Conservation (phyloP, 1,140 invertebrate genomes). For the Lordiphosa clarofinis region DNA sequence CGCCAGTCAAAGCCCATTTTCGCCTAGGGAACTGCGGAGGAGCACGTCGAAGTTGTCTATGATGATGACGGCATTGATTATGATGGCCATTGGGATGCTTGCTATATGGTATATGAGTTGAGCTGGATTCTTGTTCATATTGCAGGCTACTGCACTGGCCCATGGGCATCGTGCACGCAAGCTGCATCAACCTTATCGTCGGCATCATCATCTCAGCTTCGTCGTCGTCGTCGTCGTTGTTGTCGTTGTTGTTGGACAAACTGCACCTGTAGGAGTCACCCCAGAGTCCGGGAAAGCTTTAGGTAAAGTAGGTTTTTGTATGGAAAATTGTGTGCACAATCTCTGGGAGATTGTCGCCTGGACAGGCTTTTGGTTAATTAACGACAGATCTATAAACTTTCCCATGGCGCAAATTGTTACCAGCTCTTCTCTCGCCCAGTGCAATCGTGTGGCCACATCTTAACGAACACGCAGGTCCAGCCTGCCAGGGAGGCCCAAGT, state of each 20-base stretch:
- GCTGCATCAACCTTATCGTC: conserved; percentile 36
- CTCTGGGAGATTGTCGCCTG: not conserved
- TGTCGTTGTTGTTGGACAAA: not conserved
- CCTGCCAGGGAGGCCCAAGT: conserved; percentile 44
- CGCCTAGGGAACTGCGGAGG: conserved; percentile 33
- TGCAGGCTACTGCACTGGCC: conserved; percentile 27
- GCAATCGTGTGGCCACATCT: conserved; percentile 50
- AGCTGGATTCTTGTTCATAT: conserved; percentile 4
- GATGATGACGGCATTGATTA: conserved; percentile 67
- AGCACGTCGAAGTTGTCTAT: conserved; percentile 31
- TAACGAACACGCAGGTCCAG: conserved; percentile 60
- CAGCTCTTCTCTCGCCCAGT: conserved; percentile 33
- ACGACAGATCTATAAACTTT: conserved; percentile 53
- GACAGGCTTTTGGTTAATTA: conserved; percentile 43
- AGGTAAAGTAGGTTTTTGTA: too few relatives aligned
- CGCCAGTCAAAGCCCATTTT: conserved; percentile 21
- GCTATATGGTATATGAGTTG: conserved; percentile 13
- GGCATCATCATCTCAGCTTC: conserved; percentile 30
- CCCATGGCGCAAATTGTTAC: conserved; percentile 69
- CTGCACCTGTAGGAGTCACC: conserved; percentile 17
- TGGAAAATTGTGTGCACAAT: not conserved
- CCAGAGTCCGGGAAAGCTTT: not conserved
- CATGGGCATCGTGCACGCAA: conserved; percentile 44
- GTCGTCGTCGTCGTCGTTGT: conserved; percentile 9
- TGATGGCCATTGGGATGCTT: conserved; percentile 37